phyloP scores from a whole-genome alignment of 2,888 invertebrate species.

The Nephrotoma appendiculata region DNA sequence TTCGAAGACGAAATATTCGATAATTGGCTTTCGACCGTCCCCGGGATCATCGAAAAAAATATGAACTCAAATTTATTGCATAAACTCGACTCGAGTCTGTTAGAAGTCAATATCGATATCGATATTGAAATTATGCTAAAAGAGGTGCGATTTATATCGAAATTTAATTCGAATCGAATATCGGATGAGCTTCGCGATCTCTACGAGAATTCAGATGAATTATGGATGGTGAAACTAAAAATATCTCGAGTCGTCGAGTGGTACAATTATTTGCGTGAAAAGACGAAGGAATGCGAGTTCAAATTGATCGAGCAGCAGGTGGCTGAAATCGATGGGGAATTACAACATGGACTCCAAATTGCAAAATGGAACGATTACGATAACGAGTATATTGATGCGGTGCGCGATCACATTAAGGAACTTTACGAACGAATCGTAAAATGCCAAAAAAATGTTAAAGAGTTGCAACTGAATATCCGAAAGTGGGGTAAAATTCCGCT shows the following conservation, averaged over 20 bases:
- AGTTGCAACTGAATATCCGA: conserved; percentile 40
- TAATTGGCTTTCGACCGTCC: not conserved
- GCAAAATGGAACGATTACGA: conserved; percentile 68
- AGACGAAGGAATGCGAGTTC: conserved; percentile 60
- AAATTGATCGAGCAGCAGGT: conserved; percentile 64
- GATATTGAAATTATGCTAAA: conserved; percentile 45
- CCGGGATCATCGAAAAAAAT: not conserved
- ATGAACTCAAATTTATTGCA: not conserved
- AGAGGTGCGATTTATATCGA: conserved; percentile 66
- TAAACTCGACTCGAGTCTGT: not conserved
- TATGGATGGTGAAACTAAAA: conserved; percentile 44
- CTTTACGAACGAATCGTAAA: conserved; percentile 52
- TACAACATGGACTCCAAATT: conserved; percentile 50
- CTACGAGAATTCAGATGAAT: conserved; percentile 50
- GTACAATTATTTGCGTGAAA: conserved; percentile 67
- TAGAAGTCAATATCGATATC: not conserved
- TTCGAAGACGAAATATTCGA: not conserved
- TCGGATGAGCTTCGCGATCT: conserved; percentile 47
- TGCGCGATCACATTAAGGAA: conserved; percentile 51
- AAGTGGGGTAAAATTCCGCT: conserved; percentile 62
- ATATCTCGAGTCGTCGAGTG: conserved; percentile 48
- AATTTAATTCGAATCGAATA: conserved; percentile 47
- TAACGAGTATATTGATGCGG: conserved; percentile 53
- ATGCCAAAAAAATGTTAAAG: conserved; percentile 50
- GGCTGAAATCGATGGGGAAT: conserved; percentile 50